Base-by-base conservation (phyloP, 2,797 vertebrate genomes). In the Echiichthys vipera region DNA sequence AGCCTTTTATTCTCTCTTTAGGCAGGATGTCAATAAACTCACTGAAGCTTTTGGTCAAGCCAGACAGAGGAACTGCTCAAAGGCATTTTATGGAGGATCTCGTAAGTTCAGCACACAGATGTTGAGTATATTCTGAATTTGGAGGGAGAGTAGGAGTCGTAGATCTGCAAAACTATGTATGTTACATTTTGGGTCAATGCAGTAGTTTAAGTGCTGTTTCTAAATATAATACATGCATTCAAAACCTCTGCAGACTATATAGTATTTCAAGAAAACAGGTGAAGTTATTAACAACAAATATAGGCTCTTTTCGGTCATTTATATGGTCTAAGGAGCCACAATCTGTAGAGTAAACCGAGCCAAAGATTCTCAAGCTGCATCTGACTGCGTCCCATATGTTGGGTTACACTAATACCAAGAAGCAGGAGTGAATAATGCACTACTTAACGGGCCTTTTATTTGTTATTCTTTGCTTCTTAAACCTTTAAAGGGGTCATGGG, bases 381-480 rank as follows among this genome's bases (percentile, higher is more conserved):
- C 18, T 39, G 66, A 65, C 66, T 69, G 40, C 8, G 4, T 80
- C 72, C 57, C 53, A 65, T 57, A 71, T 70, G 61, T 43, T 55
- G 27, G 54, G 51, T 72, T 71, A 36, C 37, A 62, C 51, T 27
- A 68, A 78, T 46, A 71, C 68, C 36, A 59, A 56, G 36, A 64
- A 53, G 39, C 43, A 55, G 12, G 25, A 58, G 34, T 67, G 68
- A 88, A 59, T 79, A 74, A 80, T 72, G 49, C 58, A 37, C 59
- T 57, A 14, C 74, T 85, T 78, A 76, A 61, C 5, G 1, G 20
- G n/a, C 53, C 51, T 84, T 90, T 84, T 84, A 83, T 85, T 87
- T 91, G 79, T 89, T 90, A 74, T 91, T 81, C 79, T 89, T 86
- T 84, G 39, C 79, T 92, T 84, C 75, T 80, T 76, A 63, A 84